phyloP scores from a whole-genome alignment of 2,888 invertebrate genomes.

The Andrena marginata region DNA sequence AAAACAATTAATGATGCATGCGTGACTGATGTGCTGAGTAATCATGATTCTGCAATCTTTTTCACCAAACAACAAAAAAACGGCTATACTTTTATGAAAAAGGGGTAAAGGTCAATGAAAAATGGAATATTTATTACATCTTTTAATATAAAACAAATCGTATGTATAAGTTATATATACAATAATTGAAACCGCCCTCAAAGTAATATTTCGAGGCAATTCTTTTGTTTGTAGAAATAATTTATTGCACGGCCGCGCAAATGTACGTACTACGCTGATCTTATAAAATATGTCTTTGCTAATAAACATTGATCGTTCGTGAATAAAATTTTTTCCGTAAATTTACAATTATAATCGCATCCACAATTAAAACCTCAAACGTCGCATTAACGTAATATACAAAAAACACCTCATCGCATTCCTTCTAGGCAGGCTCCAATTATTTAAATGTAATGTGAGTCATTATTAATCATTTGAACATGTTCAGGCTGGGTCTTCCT shows the following conservation, averaged over 20 bases:
- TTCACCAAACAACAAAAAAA: too few relatives aligned
- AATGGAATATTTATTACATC: conserved; percentile 75
- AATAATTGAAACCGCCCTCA: conserved; percentile 82
- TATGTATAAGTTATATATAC: conserved; percentile 82
- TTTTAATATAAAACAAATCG: conserved; percentile 80
- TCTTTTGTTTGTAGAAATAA: conserved; percentile 57
- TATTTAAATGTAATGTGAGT: conserved; percentile 73
- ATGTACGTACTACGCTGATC: conserved; percentile 53
- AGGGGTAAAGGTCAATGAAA: conserved; percentile 70
- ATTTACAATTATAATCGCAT: conserved; percentile 60
- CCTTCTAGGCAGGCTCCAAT: conserved; percentile 74
- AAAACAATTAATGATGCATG: conserved; percentile 2
- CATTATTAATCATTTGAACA: conserved; percentile 76
- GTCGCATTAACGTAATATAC: conserved; percentile 58
- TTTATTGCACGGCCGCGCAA: conserved; percentile 75
- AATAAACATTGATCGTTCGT: conserved; percentile 47
- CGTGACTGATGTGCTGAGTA: too few relatives aligned
- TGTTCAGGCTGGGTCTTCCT: conserved; percentile 82
- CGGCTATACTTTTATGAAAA: conserved; percentile 15
- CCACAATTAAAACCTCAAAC: conserved; percentile 58
- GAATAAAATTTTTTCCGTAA: conserved; percentile 52
- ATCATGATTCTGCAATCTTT: too few relatives aligned
- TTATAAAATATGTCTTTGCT: conserved; percentile 65
- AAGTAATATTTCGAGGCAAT: conserved; percentile 75
- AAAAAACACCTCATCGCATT: conserved; percentile 69